Percentiles rank a stretch among this genome's conserved stretches.
Evolutionary conservation across 2,888 invertebrate species (phyloP).

Genomic region (Nomada lathburiana): DNA sequence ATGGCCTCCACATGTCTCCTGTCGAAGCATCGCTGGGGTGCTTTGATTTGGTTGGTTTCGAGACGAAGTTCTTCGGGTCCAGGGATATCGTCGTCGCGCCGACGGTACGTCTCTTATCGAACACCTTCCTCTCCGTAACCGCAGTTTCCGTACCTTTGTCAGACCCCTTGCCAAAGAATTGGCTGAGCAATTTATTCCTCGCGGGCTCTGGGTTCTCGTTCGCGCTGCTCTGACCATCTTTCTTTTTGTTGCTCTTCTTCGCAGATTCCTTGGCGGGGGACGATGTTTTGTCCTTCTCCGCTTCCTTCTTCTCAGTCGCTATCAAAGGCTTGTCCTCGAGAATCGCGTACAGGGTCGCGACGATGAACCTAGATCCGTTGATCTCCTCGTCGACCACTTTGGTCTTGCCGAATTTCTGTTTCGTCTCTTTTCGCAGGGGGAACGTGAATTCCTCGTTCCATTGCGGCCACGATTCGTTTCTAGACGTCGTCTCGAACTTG

Average conservation of each 20-base stretch:
- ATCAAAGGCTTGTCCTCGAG: conserved; percentile 86
- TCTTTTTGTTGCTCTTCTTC: conserved; percentile 76
- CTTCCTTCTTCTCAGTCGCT: conserved; percentile 81
- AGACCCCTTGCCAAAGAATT: conserved; percentile 85
- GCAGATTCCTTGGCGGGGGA: conserved; percentile 77
- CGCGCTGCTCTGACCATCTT: conserved; percentile 66
- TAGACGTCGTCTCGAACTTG: conserved; percentile 90
- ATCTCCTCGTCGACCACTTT: conserved; percentile 86
- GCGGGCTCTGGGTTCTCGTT: conserved; percentile 81
- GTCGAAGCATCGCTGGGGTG: conserved; percentile 86
- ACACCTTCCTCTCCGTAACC: conserved; percentile 84
- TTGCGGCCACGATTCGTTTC: conserved; percentile 91
- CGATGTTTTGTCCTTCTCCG: conserved; percentile 80
- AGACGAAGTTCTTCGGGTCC: conserved; percentile 88
- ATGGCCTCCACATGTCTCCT: conserved; percentile 89
- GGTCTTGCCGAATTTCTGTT: conserved; percentile 84
- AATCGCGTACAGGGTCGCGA: conserved; percentile 89
- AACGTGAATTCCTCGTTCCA: conserved; percentile 93
- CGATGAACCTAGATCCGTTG: conserved; percentile 88
- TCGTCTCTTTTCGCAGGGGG: conserved; percentile 86
- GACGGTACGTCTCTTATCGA: conserved; percentile 88
- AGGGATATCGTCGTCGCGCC: conserved; percentile 90
- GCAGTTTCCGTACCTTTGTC: conserved; percentile 85
- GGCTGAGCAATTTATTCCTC: conserved; percentile 83
- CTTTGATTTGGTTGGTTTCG: conserved; percentile 86